phyloP scores from a whole-genome alignment of 1,140 invertebrate species.

The Zaprionus taronus region DNA sequence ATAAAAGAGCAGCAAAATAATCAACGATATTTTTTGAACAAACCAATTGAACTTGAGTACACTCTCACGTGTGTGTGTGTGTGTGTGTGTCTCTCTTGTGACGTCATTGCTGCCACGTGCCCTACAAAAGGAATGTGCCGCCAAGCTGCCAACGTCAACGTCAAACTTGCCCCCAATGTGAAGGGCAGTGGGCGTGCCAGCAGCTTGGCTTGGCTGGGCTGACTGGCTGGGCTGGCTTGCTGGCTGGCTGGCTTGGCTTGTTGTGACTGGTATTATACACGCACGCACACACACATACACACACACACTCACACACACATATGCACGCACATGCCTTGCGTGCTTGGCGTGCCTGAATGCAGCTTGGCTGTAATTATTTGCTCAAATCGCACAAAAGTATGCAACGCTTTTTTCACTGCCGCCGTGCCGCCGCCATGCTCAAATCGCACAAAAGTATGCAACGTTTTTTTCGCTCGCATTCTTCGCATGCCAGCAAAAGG shows the following conservation, averaged over 20 bases:
- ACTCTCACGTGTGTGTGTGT: background rate
- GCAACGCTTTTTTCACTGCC: slow-evolving; percentile 35
- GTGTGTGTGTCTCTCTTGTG: slow-evolving; percentile 8
- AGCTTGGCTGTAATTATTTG: slow-evolving; percentile 60
- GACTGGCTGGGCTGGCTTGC: no score
- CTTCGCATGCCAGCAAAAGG: slow-evolving; percentile 26
- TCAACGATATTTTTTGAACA: slow-evolving; percentile 12
- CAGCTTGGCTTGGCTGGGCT: background rate
- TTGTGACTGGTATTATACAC: slow-evolving; percentile 26
- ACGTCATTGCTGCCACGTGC: slow-evolving; percentile 30
- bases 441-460: slow-evolving; percentile 3
- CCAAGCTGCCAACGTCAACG: slow-evolving; percentile 37
- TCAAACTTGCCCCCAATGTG: slow-evolving; percentile 32
- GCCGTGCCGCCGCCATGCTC: background rate
- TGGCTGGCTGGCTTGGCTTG: background rate
- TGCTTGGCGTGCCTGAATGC: slow-evolving; percentile 41
- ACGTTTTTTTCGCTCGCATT: slow-evolving; percentile 6
- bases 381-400: slow-evolving; percentile 70
- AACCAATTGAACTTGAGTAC: slow-evolving; percentile 27
- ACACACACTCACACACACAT: slow-evolving; percentile 1
- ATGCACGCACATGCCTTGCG: slow-evolving; percentile 1
- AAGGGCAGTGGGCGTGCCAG: slow-evolving; percentile 39
- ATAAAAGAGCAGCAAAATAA: slow-evolving; percentile 10
- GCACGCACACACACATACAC: slow-evolving; percentile 14
- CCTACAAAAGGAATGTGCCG: slow-evolving; percentile 4